Conservation (phyloP, 2,888 invertebrate genomes). For the Hemithea aestivaria region DNA sequence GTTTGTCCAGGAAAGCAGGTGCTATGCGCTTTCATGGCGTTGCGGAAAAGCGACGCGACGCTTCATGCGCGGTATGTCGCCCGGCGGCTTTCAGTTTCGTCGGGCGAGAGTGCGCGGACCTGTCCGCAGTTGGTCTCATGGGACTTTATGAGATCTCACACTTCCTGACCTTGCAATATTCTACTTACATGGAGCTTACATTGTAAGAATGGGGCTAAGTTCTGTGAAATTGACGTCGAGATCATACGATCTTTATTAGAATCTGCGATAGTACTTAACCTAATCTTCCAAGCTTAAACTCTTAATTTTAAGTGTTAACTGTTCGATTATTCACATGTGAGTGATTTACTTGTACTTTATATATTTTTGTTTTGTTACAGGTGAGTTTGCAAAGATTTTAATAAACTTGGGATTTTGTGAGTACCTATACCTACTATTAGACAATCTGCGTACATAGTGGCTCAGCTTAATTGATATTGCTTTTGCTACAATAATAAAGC, state of each 20-base stretch:
- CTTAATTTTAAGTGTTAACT: no score
- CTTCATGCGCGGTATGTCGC: constrained; percentile 25
- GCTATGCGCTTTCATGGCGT: constrained; percentile 11
- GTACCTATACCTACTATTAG: no score
- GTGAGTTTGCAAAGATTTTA: constrained; percentile 6
- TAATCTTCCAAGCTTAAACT: no score
- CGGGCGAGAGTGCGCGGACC: constrained; percentile 42
- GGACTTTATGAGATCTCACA: constrained; percentile 17
- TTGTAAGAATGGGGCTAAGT: no score
- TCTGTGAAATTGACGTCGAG: no score
- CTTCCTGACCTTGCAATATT: neutral
- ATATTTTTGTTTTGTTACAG: constrained; percentile 9
- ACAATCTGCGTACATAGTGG: no score
- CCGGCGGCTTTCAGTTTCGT: constrained; percentile 46
- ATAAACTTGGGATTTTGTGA: neutral
- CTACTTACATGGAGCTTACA: no score
- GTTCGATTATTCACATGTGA: neutral
- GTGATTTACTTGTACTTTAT: neutral
- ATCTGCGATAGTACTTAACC: no score
- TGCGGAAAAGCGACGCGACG: constrained; percentile 4
- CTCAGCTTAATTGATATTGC: no score
- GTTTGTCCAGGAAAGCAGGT: constrained; percentile 11
- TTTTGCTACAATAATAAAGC: no score
- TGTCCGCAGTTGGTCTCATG: constrained; percentile 18
- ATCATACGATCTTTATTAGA: no score